Base-by-base conservation (phyloP, 2,797 vertebrate species). In the Megaceryle alcyon region DNA sequence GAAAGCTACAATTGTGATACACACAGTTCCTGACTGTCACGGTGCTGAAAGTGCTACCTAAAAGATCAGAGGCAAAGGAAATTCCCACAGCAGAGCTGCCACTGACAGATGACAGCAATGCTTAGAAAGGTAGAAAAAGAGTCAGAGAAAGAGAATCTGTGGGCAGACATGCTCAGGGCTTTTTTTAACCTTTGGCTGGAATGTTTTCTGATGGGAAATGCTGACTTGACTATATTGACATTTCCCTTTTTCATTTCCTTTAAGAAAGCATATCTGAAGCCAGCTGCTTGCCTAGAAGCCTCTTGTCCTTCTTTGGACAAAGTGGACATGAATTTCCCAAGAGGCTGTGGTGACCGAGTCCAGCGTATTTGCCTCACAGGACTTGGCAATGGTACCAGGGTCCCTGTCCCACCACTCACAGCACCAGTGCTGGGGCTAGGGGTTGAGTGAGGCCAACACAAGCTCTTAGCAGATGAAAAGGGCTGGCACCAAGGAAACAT, bases 51-150 rank as follows among this genome's bases (percentile, higher is more conserved):
- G 48, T 66, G 53, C 64, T 46, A 57, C 68, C 35, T 72, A 60
- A 92, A 66, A 48, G 28, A 59, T 37, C 48, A 51, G 46, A 77
- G 54, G 88, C 56, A 91, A 90, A 93, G 61, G 68, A 95, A 95
- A 91, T 95, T 87, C 91, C 83, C 68, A 83, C 69, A 89, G 78
- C 7, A 81, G 78, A 89, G 35, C 86, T 94, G 78, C 64, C 75
- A 85, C 64, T 80, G 88, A 84, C 63, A 77, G 83, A 93, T 31
- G 86, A 95, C 56, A 77, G 37, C 56, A 71, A 7, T 49, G 64
- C 39, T 95, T 54, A 89, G 78, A 75, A 89, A 89, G 78, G 86
- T 73, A 51, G 61, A 92, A 65, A 87, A 85, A 61, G 44, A 88
- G 19, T 15, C 60, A 90, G 53, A 43, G 63, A 51, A 66, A 70